These are phyloP conservation scores for Mongoloraphidia duomilia DNA, from an alignment of 2,888 invertebrate genomes.

Conservation along the genomic window DNA sequence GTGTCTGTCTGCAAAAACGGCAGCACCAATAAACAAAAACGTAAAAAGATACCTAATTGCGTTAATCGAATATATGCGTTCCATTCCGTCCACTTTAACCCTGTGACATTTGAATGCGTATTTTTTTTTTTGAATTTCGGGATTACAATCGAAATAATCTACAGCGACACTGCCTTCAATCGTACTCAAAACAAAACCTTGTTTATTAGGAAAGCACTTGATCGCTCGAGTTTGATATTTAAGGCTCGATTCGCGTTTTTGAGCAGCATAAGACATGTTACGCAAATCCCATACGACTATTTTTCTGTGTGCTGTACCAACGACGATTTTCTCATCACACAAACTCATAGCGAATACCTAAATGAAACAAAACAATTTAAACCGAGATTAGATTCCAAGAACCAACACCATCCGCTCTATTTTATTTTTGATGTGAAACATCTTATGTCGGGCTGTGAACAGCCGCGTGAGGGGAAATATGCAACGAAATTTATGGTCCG, in stretches of 20 bases:
- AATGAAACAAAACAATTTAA: neutral
- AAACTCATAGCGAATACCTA: slow-evolving; percentile 89
- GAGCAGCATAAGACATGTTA: slow-evolving; percentile 87
- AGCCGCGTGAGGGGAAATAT: too few species aligned
- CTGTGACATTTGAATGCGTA: slow-evolving; percentile 98
- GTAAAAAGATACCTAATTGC: slow-evolving; percentile 50
- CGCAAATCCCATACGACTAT: slow-evolving; percentile 95
- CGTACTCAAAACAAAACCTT: slow-evolving; percentile 94
- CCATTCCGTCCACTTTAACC: slow-evolving; percentile 85
- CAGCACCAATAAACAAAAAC: too few species aligned
- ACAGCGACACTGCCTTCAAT: slow-evolving; percentile 97
- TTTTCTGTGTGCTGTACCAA: slow-evolving; percentile 88
- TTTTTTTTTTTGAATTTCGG: slow-evolving; percentile 94
- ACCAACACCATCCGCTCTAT: too few species aligned
- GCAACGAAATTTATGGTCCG: too few species aligned
- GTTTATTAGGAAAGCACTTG: slow-evolving; percentile 68
- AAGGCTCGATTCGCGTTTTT: slow-evolving; percentile 87
- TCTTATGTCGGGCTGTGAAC: too few species aligned
- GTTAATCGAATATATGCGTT: slow-evolving; percentile 95
- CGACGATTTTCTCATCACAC: slow-evolving; percentile 89
- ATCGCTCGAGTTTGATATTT: slow-evolving; percentile 97
- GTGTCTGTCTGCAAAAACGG: too few species aligned
- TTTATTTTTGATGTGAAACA: too few species aligned
- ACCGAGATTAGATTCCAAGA: too few species aligned
- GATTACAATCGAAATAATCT: slow-evolving; percentile 90